phyloP scores from a whole-genome alignment of 1,140 invertebrate genomes.

The Drosophila biarmipes region DNA sequence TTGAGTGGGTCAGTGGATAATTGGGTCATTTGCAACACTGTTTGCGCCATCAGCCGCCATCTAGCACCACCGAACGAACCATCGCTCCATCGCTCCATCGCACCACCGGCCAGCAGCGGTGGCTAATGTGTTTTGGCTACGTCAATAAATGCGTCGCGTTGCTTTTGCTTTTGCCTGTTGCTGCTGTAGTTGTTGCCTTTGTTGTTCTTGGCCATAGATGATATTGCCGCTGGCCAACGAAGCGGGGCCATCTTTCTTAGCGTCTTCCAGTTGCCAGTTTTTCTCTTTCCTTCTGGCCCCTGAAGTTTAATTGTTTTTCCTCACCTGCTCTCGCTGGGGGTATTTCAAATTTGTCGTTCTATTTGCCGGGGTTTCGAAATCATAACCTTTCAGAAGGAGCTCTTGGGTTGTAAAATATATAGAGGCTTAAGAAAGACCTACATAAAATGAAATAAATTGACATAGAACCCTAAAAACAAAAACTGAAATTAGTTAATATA shows the following conservation, averaged over 20 bases:
- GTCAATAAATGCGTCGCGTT: constrained; percentile 75
- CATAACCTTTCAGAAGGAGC: background rate
- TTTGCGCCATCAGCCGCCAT: constrained; percentile 73
- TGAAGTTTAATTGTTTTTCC: constrained; percentile 66
- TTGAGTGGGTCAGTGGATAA: constrained; percentile 84
- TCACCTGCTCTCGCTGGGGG: constrained; percentile 28
- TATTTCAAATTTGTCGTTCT: constrained; percentile 20
- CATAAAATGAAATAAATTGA: background rate
- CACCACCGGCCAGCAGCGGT: constrained; percentile 27
- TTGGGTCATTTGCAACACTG: constrained; percentile 84
- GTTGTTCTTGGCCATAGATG: constrained; percentile 22
- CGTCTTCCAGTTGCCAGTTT: constrained; percentile 37
- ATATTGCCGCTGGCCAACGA: constrained; percentile 46
- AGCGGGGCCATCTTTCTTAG: constrained; percentile 57
- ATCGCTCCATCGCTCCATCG: constrained; percentile 1
- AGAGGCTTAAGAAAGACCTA: too few species aligned
- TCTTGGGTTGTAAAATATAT: too few species aligned
- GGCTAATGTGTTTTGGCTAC: constrained; percentile 78
- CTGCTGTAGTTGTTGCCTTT: constrained; percentile 25
- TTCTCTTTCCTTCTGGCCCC: constrained; percentile 24
- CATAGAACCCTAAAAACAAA: background rate
- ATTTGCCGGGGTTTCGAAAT: constrained; percentile 2
- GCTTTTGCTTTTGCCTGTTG: constrained; percentile 10
- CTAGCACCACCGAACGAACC: constrained; percentile 28
- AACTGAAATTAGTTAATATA: background rate